These are phyloP conservation scores for Aplochiton taeniatus DNA, from an alignment of 2,797 vertebrate genomes.

Conservation along the genomic window DNA sequence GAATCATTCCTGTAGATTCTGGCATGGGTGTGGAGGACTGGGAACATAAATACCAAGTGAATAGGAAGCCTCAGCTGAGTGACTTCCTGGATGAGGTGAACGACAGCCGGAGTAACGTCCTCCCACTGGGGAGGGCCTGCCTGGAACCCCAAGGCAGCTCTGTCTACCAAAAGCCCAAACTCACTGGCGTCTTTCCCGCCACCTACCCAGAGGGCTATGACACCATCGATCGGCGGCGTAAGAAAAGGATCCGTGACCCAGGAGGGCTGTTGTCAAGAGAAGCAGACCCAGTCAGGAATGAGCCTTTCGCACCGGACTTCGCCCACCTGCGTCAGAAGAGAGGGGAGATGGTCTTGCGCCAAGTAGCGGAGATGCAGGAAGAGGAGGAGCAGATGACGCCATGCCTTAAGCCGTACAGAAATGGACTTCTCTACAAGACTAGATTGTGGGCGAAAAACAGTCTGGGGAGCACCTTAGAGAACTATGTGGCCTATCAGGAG, in stretches of 20 bases:
- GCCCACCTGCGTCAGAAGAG: conserved; percentile 65
- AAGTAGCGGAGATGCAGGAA: conserved; percentile 74
- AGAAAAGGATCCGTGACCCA: conserved; percentile 75
- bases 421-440: conserved; percentile 87
- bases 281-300: conserved; percentile 41
- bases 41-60: conserved; percentile 80
- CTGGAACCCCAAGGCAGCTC: conserved; percentile 40
- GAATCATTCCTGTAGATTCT: conserved; percentile 86
- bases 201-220: conserved; percentile 86
- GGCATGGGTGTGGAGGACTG: conserved; percentile 84
- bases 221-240: conserved; percentile 84
- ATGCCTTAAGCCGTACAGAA: conserved; percentile 82
- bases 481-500: conserved; percentile 74
- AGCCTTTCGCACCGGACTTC: conserved; percentile 56
- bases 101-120: conserved; percentile 59
- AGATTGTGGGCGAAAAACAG: conserved; percentile 77
- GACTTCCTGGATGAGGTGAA: conserved; percentile 80
- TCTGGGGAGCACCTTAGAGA: conserved; percentile 69
- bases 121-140: conserved; percentile 54
- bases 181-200: conserved; percentile 55
- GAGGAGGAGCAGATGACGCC: conserved; percentile 73
- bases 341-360: conserved; percentile 68
- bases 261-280: conserved; percentile 42
- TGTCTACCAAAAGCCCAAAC: conserved; percentile 52
- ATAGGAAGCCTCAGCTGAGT: conserved; percentile 76